Percentiles rank a stretch among this genome's conserved stretches.
Conservation (phyloP, 2,888 invertebrate genomes). For the Agonum fuliginosum region DNA sequence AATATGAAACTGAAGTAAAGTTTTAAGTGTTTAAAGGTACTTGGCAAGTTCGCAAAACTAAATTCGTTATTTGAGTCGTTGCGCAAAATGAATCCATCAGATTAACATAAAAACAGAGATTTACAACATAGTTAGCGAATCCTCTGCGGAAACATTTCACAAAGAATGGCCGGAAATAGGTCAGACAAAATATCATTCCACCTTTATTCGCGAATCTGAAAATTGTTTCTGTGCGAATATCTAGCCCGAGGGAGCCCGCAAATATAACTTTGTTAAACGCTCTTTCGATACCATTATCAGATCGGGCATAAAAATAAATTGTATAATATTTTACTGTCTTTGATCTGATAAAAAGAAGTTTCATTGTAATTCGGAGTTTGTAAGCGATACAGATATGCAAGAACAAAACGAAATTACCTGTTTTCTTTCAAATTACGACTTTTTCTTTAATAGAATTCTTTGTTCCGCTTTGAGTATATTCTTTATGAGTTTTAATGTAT, state of each 20-base stretch:
- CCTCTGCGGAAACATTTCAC: conserved; percentile 45
- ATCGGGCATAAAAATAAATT: conserved; percentile 56
- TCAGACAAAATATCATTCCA: conserved; percentile 55
- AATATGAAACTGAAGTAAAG: background rate
- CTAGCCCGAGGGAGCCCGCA: conserved; percentile 45
- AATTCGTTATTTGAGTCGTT: conserved; percentile 22
- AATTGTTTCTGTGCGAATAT: conserved; percentile 46
- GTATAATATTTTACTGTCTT: conserved; percentile 56
- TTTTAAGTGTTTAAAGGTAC: background rate
- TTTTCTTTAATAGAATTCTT: conserved; percentile 27
- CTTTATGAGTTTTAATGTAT: conserved; percentile 24
- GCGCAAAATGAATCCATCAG: conserved; percentile 32
- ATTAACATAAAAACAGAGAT: conserved; percentile 42
- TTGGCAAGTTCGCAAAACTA: conserved; percentile 17
- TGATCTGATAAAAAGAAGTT: conserved; percentile 48
- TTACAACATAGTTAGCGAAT: conserved; percentile 50
- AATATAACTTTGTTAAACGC: conserved; percentile 57
- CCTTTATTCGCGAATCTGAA: conserved; percentile 52
- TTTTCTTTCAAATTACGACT: conserved; percentile 41
- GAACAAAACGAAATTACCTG: conserved; percentile 43
- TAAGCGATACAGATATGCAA: conserved; percentile 38
- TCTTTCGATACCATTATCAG: conserved; percentile 58
- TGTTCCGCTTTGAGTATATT: conserved; percentile 12
- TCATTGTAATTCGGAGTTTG: conserved; percentile 47
- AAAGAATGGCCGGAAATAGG: conserved; percentile 43